Evolutionary conservation across 1,140 invertebrate genomes (phyloP).

Genomic region (Pogonognathellus flavescens): DNA sequence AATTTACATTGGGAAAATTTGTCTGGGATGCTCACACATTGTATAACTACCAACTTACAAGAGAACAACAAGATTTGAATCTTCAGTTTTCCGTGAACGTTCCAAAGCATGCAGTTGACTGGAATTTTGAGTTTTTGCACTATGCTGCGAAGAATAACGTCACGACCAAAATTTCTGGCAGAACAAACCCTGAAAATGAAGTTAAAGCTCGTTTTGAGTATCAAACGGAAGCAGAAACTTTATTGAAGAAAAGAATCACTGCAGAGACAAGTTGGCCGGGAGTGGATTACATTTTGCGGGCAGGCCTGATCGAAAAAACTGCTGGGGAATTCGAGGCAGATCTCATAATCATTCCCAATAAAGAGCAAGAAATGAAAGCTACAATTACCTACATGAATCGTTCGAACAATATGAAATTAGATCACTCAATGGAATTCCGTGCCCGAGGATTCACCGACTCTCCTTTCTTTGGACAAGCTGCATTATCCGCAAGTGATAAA

Average conservation of each 20-base stretch:
- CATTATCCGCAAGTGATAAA: slow-evolving; percentile 59
- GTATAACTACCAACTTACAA: slow-evolving; percentile 61
- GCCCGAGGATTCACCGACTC: slow-evolving; percentile 48
- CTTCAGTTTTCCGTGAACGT: slow-evolving; percentile 58
- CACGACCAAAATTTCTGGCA: slow-evolving; percentile 45
- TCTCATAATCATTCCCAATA: slow-evolving; percentile 56
- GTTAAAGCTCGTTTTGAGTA: slow-evolving; percentile 58
- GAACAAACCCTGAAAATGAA: slow-evolving; percentile 51
- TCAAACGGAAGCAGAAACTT: slow-evolving; percentile 11
- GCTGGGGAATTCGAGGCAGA: slow-evolving; percentile 59
- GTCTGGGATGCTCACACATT: slow-evolving; percentile 65
- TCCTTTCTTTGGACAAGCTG: slow-evolving; percentile 55
- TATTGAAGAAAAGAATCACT: slow-evolving; percentile 52
- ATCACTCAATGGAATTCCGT: slow-evolving; percentile 58
- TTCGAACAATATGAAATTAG: slow-evolving; percentile 57
- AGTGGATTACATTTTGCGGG: slow-evolving; percentile 32
- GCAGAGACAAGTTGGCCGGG: slow-evolving; percentile 57
- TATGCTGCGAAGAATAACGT: slow-evolving; percentile 34
- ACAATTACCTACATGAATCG: slow-evolving; percentile 59
- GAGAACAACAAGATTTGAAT: slow-evolving; percentile 59
- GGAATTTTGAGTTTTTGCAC: slow-evolving; percentile 61
- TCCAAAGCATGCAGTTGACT: slow-evolving; percentile 64
- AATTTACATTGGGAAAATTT: slow-evolving; percentile 63
- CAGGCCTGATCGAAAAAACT: slow-evolving; percentile 44
- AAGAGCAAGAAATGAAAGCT: slow-evolving; percentile 59